Evolutionary conservation across 2,888 invertebrate species (phyloP).

Genomic region (Metalampra italica): DNA sequence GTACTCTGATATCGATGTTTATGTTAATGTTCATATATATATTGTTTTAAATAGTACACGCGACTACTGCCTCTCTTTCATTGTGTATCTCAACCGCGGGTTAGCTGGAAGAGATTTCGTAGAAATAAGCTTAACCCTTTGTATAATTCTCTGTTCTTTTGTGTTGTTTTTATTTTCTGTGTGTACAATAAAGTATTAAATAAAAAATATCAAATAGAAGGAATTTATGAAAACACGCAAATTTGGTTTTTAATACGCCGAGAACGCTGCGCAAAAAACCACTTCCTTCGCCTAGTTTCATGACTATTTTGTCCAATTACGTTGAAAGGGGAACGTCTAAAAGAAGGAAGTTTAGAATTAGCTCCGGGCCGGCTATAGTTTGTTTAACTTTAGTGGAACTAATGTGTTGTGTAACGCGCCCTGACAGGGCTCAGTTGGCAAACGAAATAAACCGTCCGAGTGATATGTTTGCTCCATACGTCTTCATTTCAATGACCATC

Average conservation of each 20-base stretch:
- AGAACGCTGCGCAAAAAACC: neutral
- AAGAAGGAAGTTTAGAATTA: slow-evolving; percentile 42
- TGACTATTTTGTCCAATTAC: slow-evolving; percentile 43
- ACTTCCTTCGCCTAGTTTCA: slow-evolving; percentile 13
- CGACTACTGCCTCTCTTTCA: no score
- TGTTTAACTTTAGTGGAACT: slow-evolving; percentile 38
- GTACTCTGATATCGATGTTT: no score
- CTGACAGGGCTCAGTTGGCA: slow-evolving; percentile 29
- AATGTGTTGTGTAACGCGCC: slow-evolving; percentile 34
- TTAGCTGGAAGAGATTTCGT: no score
- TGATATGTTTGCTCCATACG: slow-evolving; percentile 60
- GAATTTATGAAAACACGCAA: no score
- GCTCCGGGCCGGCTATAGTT: slow-evolving; percentile 33
- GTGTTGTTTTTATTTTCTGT: no score
- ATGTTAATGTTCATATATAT: no score
- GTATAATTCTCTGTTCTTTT: no score
- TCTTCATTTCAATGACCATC: slow-evolving; percentile 68
- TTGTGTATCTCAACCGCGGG: no score
- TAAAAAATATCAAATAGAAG: no score
- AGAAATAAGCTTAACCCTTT: no score
- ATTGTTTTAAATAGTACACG: no score
- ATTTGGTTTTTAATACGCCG: neutral
- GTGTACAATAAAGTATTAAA: no score
- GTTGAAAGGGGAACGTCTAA: slow-evolving; percentile 36
- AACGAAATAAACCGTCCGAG: slow-evolving; percentile 54